Percentiles rank a stretch among this genome's conserved stretches.
phyloP scores from a whole-genome alignment of 2,113 vertebrate species.

The Nibea coibor region DNA sequence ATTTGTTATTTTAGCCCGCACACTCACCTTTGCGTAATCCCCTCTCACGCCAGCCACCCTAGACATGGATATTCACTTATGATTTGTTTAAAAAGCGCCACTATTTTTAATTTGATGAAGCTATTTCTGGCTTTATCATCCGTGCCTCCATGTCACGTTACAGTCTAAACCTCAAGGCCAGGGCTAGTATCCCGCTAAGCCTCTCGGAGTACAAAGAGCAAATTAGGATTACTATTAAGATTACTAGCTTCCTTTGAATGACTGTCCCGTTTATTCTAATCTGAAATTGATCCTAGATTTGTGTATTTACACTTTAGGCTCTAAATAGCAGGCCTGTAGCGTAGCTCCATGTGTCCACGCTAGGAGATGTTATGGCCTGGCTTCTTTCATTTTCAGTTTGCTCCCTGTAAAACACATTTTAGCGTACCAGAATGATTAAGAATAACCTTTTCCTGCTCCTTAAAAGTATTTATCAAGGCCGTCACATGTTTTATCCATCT shows the following conservation, averaged over 20 bases:
- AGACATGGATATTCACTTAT: conserved; percentile 29
- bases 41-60: background rate
- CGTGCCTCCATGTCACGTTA: conserved; percentile 32
- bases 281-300: conserved; percentile 65
- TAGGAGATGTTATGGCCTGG: background rate
- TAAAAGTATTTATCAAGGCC: background rate
- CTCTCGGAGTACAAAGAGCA: conserved; percentile 37
- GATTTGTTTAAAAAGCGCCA: background rate
- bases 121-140: conserved; percentile 39
- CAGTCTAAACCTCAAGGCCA: conserved; percentile 27
- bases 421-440: background rate
- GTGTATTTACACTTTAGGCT: conserved; percentile 9
- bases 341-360: conserved; percentile 14
- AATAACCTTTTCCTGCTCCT: background rate
- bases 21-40: conserved; percentile 15
- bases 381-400: conserved; percentile 23
- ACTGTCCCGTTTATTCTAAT: conserved; percentile 60
- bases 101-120: conserved; percentile 31
- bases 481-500: conserved; percentile 1
- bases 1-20: conserved; percentile 3
- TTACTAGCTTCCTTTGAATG: conserved; percentile 57
- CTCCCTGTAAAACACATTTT: background rate
- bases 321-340: conserved; percentile 25
- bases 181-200: conserved; percentile 34
- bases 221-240: conserved; percentile 71